Evolutionary conservation across 2,113 vertebrate genomes (phyloP).

Genomic region (Dolichotis patagonum): DNA sequence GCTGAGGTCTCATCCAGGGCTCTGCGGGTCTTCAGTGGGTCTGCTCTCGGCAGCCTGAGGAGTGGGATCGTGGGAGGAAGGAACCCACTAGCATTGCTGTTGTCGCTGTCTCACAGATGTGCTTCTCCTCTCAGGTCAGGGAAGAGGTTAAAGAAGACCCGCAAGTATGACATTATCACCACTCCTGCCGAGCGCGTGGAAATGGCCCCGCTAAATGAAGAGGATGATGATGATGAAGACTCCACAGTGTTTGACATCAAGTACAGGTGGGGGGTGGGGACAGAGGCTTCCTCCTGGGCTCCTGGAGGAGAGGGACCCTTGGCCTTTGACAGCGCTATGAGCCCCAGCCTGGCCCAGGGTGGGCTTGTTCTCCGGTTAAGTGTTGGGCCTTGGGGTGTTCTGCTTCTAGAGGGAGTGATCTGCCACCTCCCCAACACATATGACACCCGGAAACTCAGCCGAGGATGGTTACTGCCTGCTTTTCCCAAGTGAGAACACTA

Average conservation of each 20-base stretch:
- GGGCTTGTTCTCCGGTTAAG: neutral
- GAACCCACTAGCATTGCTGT: neutral
- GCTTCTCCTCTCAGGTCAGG: constrained; percentile 88
- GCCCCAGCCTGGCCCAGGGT: fast-evolving
- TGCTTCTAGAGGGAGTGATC: neutral
- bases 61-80: neutral
- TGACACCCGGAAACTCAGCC: neutral
- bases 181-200: constrained; percentile 96
- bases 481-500: too few relatives aligned
- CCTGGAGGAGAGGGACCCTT: fast-evolving
- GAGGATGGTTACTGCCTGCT: neutral
- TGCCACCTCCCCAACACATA: too few relatives aligned
- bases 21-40: neutral
- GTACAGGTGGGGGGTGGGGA: constrained; percentile 89
- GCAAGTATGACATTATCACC: constrained; percentile 98
- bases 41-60: neutral
- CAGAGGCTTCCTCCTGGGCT: neutral
- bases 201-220: constrained; percentile 97
- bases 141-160: constrained; percentile 93
- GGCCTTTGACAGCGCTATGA: fast-evolving
- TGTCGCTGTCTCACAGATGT: neutral
- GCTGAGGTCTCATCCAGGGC: neutral
- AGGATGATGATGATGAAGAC: constrained; percentile 94
- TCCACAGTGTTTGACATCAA: constrained; percentile 97
- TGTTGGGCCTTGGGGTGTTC: neutral